A percentile compares a stretch with the other conserved stretches of the same genome.
Conservation (phyloP, 2,888 invertebrate genomes). For the Lepidochitona cinerea region DNA sequence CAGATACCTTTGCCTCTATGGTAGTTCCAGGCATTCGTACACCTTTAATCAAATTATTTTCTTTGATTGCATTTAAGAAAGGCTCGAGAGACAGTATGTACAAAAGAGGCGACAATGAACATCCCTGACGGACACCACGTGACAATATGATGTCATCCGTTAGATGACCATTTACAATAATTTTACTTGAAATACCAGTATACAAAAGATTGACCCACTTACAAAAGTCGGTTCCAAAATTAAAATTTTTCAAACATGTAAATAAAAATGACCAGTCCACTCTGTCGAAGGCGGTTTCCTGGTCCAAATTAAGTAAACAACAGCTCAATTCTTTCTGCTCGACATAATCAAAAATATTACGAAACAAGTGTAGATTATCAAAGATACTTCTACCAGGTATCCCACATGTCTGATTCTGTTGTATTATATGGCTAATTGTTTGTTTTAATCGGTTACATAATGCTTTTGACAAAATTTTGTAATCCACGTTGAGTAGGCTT, state of each 20-base stretch:
- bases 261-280: conserved; percentile 34
- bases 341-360: conserved; percentile 34
- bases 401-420: too few relatives aligned
- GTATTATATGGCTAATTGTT: too few relatives aligned
- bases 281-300: conserved; percentile 43
- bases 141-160: background rate
- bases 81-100: background rate
- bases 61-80: background rate
- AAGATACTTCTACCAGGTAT: conserved; percentile 34
- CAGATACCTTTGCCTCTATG: conserved; percentile 5
- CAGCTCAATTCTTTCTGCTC: conserved; percentile 28
- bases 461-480: too few relatives aligned
- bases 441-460: too few relatives aligned
- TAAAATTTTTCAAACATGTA: conserved; percentile 29
- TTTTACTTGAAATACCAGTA: background rate
- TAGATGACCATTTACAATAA: background rate
- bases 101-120: background rate
- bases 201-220: conserved; percentile 27
- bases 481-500: too few relatives aligned
- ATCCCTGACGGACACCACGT: conserved; percentile 9
- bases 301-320: conserved; percentile 35
- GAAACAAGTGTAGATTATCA: conserved; percentile 34
- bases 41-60: conserved; percentile 12
- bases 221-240: conserved; percentile 10
- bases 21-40: conserved; percentile 17